Evolutionary conservation across 2,797 vertebrate genomes (phyloP).

Genomic region (Trachurus trachurus): DNA sequence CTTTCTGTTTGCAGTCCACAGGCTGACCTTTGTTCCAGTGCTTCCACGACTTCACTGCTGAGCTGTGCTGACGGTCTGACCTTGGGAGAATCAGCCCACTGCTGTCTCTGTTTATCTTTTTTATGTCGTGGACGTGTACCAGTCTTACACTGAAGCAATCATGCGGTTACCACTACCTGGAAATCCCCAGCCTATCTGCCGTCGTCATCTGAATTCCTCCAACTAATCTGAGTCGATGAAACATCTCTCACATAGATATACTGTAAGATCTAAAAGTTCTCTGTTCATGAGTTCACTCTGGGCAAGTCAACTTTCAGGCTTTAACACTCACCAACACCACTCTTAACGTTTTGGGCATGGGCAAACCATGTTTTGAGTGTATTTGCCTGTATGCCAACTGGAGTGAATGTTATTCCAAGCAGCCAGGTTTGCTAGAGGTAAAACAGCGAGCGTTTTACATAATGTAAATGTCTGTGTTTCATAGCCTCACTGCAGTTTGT

Average conservation of each 20-base stretch:
- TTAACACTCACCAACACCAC: too few relatives aligned
- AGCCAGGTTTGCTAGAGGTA: not conserved
- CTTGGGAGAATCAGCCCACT: constrained; percentile 26
- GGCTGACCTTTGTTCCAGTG: constrained; percentile 71
- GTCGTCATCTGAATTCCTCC: not conserved
- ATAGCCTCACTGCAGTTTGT: not conserved
- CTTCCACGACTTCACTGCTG: constrained; percentile 32
- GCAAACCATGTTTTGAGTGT: not conserved
- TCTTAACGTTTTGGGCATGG: not conserved
- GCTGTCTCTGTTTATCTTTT: constrained; percentile 52
- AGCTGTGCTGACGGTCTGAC: constrained; percentile 24
- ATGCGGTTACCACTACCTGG: not conserved
- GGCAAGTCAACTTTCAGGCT: not conserved
- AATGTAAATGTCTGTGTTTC: not conserved
- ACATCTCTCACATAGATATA: constrained; percentile 2
- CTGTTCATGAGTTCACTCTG: not conserved
- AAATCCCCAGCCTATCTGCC: constrained; percentile 1
- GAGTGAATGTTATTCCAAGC: not conserved
- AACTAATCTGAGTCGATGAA: constrained; percentile 15
- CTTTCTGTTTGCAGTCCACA: constrained; percentile 2
- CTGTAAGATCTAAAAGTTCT: not conserved
- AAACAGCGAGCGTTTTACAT: not conserved
- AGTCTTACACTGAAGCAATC: not conserved
- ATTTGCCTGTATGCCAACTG: not conserved
- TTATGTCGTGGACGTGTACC: constrained; percentile 33